These are phyloP conservation scores for Choreutis nemorana DNA, from an alignment of 2,888 invertebrate genomes.

Conservation along the genomic window DNA sequence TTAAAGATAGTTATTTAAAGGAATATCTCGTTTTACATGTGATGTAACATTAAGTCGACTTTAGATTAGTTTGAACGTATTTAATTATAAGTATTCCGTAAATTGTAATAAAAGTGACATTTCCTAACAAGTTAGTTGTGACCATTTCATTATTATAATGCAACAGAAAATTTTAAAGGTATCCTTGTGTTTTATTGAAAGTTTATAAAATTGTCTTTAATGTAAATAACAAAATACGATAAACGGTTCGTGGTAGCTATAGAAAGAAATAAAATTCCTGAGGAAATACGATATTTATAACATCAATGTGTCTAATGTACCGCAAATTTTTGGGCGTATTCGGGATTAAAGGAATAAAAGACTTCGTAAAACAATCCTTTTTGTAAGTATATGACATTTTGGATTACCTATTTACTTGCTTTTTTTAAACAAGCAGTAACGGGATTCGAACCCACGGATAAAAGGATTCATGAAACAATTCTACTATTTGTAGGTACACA, in stretches of 20 bases:
- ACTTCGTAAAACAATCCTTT: too few species aligned
- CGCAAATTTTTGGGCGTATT: constrained; percentile 1
- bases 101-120: constrained; percentile 35
- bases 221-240: not conserved
- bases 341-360: too few species aligned
- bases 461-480: too few species aligned
- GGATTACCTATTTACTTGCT: too few species aligned
- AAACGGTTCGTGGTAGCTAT: too few species aligned
- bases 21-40: constrained; percentile 62
- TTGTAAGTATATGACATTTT: too few species aligned
- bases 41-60: constrained; percentile 58
- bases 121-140: constrained; percentile 48
- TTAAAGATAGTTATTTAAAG: constrained; percentile 38
- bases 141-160: constrained; percentile 49
- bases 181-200: constrained; percentile 10
- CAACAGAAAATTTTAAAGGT: constrained; percentile 60
- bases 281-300: too few species aligned
- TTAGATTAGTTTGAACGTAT: constrained; percentile 36
- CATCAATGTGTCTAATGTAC: not conserved
- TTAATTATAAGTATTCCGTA: constrained; percentile 27
- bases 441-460: too few species aligned
- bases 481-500: too few species aligned
- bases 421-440: too few species aligned
- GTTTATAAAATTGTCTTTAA: not conserved
- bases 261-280: too few species aligned